Percentiles rank a stretch among this genome's conserved stretches.
Conservation (phyloP, 2,888 invertebrate species). For the Chironomus riparius region DNA sequence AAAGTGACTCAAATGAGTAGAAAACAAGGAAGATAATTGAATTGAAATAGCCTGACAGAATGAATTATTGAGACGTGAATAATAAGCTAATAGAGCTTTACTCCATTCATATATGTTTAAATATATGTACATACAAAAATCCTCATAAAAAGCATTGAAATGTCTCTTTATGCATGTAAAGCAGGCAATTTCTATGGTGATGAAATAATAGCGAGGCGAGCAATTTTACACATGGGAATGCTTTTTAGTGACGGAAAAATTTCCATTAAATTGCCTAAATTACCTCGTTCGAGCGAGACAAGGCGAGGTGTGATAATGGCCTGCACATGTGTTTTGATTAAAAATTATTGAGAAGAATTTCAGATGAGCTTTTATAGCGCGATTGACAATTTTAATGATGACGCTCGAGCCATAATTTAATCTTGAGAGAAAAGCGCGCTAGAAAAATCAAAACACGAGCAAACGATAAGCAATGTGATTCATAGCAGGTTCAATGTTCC, state of each 20-base stretch:
- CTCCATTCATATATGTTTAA: too few relatives aligned
- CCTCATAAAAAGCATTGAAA: neutral
- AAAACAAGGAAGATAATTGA: neutral
- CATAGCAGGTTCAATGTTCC: neutral
- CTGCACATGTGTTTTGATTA: neutral
- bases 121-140: too few relatives aligned
- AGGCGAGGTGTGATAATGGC: neutral
- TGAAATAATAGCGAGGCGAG: neutral
- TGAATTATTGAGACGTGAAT: neutral
- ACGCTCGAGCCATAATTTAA: too few relatives aligned
- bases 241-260: neutral
- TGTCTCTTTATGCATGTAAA: conserved; percentile 6
- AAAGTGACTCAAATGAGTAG: neutral
- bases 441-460: too few relatives aligned
- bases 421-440: too few relatives aligned
- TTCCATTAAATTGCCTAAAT: neutral
- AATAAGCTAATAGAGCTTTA: neutral
- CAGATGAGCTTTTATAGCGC: too few relatives aligned
- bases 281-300: neutral
- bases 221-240: neutral
- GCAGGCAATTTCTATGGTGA: conserved; percentile 3
- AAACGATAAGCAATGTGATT: too few relatives aligned
- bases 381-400: too few relatives aligned
- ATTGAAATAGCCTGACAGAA: neutral
- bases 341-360: too few relatives aligned